Evolutionary conservation across 2,113 vertebrate genomes (phyloP).

Genomic region (Esox niger): DNA sequence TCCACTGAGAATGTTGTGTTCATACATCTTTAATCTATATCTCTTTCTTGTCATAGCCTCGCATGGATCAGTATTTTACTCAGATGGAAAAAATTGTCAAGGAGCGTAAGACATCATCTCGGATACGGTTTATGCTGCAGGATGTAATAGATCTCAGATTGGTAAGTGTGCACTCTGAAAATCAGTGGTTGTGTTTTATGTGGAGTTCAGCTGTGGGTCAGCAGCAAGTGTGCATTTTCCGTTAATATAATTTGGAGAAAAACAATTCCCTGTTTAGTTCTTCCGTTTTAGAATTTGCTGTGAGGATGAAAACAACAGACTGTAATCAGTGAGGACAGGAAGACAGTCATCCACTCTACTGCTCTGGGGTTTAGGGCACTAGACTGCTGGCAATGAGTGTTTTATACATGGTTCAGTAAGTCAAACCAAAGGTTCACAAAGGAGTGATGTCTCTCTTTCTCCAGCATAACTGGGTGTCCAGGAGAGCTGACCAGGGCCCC

Average conservation of each 20-base stretch:
- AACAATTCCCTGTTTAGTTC: no score
- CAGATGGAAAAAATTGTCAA: slow-evolving; percentile 99
- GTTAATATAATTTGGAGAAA: no score
- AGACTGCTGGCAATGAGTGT: no score
- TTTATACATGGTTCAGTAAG: not conserved
- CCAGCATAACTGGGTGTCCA: slow-evolving; percentile 91
- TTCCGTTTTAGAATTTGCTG: no score
- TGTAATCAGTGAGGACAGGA: no score
- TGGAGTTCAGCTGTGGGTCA: not conserved
- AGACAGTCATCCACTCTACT: not conserved
- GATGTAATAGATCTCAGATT: slow-evolving; percentile 92
- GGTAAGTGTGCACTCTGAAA: slow-evolving; percentile 70
- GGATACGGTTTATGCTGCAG: slow-evolving; percentile 97
- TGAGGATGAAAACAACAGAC: no score
- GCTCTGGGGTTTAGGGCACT: no score
- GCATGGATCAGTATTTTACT: slow-evolving; percentile 98
- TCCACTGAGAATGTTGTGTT: not conserved
- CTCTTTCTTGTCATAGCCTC: slow-evolving; percentile 74
- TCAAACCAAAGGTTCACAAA: not conserved
- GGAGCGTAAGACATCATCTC: slow-evolving; percentile 94
- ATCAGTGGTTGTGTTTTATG: not conserved
- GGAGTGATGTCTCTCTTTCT: no score
- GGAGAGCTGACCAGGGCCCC: slow-evolving; percentile 92
- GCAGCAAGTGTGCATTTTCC: not conserved
- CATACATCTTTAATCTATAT: not conserved